These are phyloP conservation scores for Himantopus leucocephalus DNA, from an alignment of 2,113 vertebrate genomes.

Conservation along the genomic window DNA sequence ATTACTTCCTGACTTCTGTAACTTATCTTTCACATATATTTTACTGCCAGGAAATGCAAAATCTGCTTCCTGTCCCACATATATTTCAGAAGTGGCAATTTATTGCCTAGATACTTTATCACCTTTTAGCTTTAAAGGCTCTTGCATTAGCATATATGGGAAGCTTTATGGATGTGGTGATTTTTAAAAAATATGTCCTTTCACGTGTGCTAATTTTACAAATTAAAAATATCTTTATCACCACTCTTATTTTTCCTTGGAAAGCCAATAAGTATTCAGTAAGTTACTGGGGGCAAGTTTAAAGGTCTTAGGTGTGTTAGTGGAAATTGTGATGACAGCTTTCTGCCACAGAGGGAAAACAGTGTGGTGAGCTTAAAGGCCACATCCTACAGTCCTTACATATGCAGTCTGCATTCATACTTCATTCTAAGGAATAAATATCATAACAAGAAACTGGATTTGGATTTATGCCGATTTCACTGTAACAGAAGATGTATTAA, in stretches of 20 bases:
- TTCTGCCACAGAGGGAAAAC: neutral
- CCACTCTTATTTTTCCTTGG: neutral
- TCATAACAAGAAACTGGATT: neutral
- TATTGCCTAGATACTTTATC: neutral
- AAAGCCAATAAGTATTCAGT: neutral
- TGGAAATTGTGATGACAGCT: neutral
- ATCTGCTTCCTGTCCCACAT: neutral
- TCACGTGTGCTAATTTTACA: neutral
- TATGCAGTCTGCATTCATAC: neutral
- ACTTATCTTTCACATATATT: neutral
- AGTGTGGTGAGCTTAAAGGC: neutral
- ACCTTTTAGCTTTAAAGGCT: neutral
- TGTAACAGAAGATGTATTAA: neutral
- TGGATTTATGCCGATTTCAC: neutral
- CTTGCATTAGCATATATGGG: neutral
- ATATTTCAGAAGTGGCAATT: neutral
- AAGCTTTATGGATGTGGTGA: neutral
- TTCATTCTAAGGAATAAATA: neutral
- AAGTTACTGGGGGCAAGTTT: neutral
- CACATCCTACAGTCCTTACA: accelerated
- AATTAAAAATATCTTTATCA: neutral
- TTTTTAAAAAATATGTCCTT: neutral
- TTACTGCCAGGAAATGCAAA: neutral
- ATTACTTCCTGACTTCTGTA: neutral
- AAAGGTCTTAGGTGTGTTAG: neutral